Evolutionary conservation across 2,888 invertebrate genomes (phyloP), one percentile per base, ranked within the genome.

Genomic region (Yponomeuta sedellus): DNA sequence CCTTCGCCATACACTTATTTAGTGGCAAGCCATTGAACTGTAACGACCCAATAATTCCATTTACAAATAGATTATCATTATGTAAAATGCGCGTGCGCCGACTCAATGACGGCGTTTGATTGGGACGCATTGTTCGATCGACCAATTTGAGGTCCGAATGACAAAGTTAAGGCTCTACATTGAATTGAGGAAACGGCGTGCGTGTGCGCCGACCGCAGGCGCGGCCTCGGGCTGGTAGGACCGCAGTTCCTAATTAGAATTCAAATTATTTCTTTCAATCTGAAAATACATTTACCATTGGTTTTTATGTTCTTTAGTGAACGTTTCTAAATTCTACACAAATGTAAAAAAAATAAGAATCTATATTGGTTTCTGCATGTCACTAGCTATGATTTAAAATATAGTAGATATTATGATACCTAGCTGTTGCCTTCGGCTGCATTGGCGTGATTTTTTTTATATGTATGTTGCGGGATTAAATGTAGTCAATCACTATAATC

Each of bases 141-240:
- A 11, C 44, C 39, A 22, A 39, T 52, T 52, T 52, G 58, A n/a
- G 4, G 19, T 65, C 57, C 16, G 40, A 65, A 65, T 44, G 65
- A 44, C 61, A 39, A 61, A 40, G 44, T 52, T 52, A 52, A 57
- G 65, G 64, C 64, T 64, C 28, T 56, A 64, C 34, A 28, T 22
- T 39, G 57, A 57, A 64, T 57, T 64, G 57, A 64, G 25, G 56
- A 57, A 57, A 64, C 28, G 70, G 69, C 71, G 72, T 72, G 71
- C 74, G 75, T 70, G 68, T 69, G 70, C 69, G 66, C 83, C 83
- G 81, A 82, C 77, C 79, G 77, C 73, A 52, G 44, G 16, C 44
- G 44, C 16, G 44, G 44, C 44, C 44, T 52, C 44, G 44, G 75
- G 76, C 76, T 73, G 74, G 71, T 52, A 52, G 12, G 44, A 16